Base-by-base conservation (phyloP, 2,888 invertebrate genomes). In the Microdon myrmicae region DNA sequence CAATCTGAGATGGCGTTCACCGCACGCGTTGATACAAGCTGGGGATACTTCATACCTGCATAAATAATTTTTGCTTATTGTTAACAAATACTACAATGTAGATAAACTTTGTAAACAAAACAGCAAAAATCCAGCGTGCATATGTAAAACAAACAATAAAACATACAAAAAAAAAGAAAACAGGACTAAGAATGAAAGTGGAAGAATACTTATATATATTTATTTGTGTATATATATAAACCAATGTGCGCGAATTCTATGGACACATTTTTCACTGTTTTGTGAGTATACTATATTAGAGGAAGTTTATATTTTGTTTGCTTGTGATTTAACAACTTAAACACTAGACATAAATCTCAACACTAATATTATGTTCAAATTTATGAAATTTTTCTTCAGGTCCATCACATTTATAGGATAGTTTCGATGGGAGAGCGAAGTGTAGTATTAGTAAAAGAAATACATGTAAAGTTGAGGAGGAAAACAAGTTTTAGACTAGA, bases 1-100 rank as follows among this genome's bases (percentile, higher is more conserved):
- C 89, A 90, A 82, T 85, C 84, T 79, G 87, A 87, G 78, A 89
- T 84, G 81, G 86, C 86, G 72, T 73, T 76, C 71, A 77, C 75
- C 69, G 83, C 82, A 76, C 84, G 84, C 81, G 84, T 83, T 73
- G 84, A 82, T 78, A 83, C 82, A 77, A 83, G 78, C 81, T 83
- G 84, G 73, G 83, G 83, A 81, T 84, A 84, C 83, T 84, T 84
- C 85, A 85, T 85, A 71, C 73, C 74, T 74, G 70, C 58, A 64
- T 49, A 56, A 56, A 58, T 14, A 38, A 51, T 31, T 44, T 49
- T 44, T 48, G 43, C 23, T 37, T 49, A 8, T 32, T 19, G 28
- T 49, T 43, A 45, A 12, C 9, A 54, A 37, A n/a, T n/a, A n/a
- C n/a, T n/a, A n/a, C n/a, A n/a, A n/a, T n/a, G n/a, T n/a, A n/a